phyloP scores from a whole-genome alignment of 2,797 vertebrate species.

The Typhlichthys eigenmanni region DNA sequence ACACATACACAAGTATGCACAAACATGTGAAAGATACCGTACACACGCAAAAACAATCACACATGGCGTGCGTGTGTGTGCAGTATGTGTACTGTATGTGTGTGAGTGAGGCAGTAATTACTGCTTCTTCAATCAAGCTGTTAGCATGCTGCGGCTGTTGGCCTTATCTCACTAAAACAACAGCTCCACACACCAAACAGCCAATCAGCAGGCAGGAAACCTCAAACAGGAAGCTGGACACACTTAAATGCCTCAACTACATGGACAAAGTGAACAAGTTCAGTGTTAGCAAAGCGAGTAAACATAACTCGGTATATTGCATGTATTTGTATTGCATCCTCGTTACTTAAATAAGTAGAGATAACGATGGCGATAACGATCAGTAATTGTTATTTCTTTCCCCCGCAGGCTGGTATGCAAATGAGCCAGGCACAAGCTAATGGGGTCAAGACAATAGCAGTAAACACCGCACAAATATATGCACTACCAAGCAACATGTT shows the following conservation, averaged over 20 bases:
- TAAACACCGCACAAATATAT: slow-evolving; percentile 36
- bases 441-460: slow-evolving; percentile 51
- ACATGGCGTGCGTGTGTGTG: slow-evolving; percentile 30
- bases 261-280: no score
- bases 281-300: no score
- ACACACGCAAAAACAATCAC: slow-evolving; percentile 12
- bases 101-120: slow-evolving; percentile 49
- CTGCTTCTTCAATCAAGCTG: slow-evolving; percentile 41
- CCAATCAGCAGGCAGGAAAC: no score
- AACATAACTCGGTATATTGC: no score
- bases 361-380: slow-evolving; percentile 62
- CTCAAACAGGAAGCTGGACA: no score
- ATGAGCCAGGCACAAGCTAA: slow-evolving; percentile 49
- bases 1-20: neutral
- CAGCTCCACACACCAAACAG: no score
- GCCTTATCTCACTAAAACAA: slow-evolving; percentile 52
- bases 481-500: slow-evolving; percentile 11
- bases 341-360: slow-evolving; percentile 52
- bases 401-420: slow-evolving; percentile 49
- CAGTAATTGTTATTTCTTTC: slow-evolving; percentile 54
- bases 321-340: no score
- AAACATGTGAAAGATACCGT: neutral
- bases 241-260: no score
- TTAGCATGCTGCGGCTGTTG: slow-evolving; percentile 41
- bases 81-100: neutral